Conservation (phyloP, 2,888 invertebrate species). For the Poecilus cupreus region DNA sequence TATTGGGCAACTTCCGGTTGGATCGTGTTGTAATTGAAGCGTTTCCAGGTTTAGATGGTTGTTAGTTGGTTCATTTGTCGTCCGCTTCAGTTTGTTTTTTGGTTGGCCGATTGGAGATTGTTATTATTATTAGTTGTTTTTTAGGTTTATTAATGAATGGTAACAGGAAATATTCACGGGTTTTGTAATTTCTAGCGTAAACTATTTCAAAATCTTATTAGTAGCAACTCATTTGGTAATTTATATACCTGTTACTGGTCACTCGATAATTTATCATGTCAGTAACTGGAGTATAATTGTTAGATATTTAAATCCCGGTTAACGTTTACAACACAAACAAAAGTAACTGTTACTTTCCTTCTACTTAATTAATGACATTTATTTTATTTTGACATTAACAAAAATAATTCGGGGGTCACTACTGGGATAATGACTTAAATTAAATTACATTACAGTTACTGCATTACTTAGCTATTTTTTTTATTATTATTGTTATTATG, state of each 20-base stretch:
- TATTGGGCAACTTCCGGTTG: slow-evolving; percentile 55
- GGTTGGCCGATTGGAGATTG: background rate
- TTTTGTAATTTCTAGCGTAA: slow-evolving; percentile 36
- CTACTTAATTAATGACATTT: no score
- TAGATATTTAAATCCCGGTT: background rate
- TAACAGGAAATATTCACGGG: slow-evolving; percentile 26
- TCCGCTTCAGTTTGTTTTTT: slow-evolving; percentile 14
- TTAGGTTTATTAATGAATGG: slow-evolving; percentile 27
- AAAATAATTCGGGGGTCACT: no score
- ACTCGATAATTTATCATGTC: slow-evolving; percentile 7
- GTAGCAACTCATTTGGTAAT: slow-evolving; percentile 6
- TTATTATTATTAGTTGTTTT: slow-evolving; percentile 1
- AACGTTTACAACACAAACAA: background rate
- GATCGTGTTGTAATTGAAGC: slow-evolving; percentile 32
- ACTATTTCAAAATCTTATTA: slow-evolving; percentile 45
- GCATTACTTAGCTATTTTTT: no score
- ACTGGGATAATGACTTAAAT: no score
- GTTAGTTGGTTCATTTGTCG: slow-evolving; percentile 36
- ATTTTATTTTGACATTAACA: no score
- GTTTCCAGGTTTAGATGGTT: slow-evolving; percentile 41
- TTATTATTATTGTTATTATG: no score
- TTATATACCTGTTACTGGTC: background rate
- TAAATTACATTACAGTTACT: no score
- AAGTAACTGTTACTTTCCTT: no score
- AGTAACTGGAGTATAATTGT: slow-evolving; percentile 4